Conservation (phyloP, 2,113 vertebrate species). For the Macroglossus sobrinus region DNA sequence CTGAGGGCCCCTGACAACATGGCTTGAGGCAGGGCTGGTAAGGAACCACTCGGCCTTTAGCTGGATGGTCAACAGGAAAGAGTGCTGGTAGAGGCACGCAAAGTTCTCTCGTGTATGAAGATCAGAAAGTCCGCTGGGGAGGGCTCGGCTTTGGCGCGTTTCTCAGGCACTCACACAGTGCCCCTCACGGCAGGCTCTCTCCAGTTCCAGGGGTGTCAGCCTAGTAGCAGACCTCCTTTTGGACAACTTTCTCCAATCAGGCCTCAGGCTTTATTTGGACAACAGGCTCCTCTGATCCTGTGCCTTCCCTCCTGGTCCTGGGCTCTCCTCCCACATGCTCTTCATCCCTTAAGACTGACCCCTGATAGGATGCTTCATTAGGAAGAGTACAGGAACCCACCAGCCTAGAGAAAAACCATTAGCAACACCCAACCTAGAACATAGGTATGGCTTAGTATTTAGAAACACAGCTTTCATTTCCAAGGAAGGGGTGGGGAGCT, state of each 20-base stretch:
- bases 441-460: neutral
- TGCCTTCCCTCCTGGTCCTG: neutral
- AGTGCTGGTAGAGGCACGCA: fast-evolving
- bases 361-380: neutral
- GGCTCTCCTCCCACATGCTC: neutral
- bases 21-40: neutral
- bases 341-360: neutral
- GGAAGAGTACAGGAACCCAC: neutral
- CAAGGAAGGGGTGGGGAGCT: neutral
- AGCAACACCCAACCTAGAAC: neutral
- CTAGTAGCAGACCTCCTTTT: neutral
- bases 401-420: neutral
- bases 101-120: neutral
- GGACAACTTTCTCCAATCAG: neutral
- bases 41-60: neutral
- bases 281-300: neutral
- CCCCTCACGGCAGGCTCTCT: neutral
- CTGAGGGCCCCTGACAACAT: neutral
- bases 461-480: neutral
- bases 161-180: neutral
- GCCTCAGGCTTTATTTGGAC: neutral
- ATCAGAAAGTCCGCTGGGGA: neutral
- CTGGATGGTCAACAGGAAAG: neutral
- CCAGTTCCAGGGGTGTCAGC: neutral
- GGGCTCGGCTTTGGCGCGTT: neutral